A percentile compares a stretch with the other conserved stretches of the same genome.
These are phyloP conservation scores for Lagothrix lagotricha DNA, from an alignment of 2,797 vertebrate genomes.

Conservation along the genomic window DNA sequence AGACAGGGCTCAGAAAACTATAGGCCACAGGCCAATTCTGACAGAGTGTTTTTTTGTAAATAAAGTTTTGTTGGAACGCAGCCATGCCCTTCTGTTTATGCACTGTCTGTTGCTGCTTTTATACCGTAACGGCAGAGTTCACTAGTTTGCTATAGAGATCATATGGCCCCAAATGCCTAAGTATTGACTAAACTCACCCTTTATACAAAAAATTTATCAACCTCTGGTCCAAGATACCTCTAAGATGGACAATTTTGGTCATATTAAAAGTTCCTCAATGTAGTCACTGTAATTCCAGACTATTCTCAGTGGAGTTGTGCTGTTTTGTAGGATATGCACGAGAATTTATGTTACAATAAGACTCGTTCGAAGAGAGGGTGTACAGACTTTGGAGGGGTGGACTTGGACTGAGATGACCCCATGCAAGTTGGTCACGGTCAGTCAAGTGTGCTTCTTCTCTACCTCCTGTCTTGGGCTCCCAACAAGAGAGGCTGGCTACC, in stretches of 20 bases:
- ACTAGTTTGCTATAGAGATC: not conserved
- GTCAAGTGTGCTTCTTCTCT: not conserved
- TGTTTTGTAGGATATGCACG: not conserved
- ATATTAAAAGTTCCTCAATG: not conserved
- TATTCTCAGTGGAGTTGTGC: not conserved
- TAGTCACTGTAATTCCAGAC: not conserved
- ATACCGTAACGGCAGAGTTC: not conserved
- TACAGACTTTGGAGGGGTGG: not conserved
- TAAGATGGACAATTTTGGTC: not conserved
- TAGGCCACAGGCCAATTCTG: not conserved
- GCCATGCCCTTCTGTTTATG: not conserved
- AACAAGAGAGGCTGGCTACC: not conserved
- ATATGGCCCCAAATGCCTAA: not conserved
- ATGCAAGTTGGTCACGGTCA: not conserved
- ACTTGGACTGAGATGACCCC: not conserved
- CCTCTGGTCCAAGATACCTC: not conserved
- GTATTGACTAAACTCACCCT: not conserved
- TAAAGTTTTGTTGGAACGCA: not conserved
- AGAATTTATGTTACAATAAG: not conserved
- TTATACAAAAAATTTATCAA: not conserved
- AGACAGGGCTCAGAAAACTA: conserved; percentile 4
- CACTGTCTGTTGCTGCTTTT: not conserved
- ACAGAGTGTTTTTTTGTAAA: not conserved
- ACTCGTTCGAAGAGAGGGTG: not conserved
- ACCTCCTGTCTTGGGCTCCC: not conserved